Base-by-base conservation (phyloP, 2,888 invertebrate species). In the Orchesella flavescens region DNA sequence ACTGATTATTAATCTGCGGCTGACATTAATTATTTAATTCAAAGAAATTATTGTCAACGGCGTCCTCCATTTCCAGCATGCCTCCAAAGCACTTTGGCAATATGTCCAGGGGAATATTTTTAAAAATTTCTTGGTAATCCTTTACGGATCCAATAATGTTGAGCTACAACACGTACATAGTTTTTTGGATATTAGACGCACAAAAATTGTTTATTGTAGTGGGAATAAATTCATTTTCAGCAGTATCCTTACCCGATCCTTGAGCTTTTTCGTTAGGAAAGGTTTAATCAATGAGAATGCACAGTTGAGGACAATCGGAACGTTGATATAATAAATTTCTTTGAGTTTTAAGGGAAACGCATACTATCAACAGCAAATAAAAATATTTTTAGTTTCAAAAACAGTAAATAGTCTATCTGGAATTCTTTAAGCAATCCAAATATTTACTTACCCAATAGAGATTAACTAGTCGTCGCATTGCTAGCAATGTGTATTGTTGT, bases 391-490 rank as follows among this genome's bases (percentile, higher is more conserved):
- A 34, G 3, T 4, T 34, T 7, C 7, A 34, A 34, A 34, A 4
- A 34, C n/a, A n/a, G n/a, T 34, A 34, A 34, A 34, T 34, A 34
- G 7, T 34, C 7, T 34, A 34, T n/a, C n/a, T n/a, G n/a, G n/a
- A n/a, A n/a, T n/a, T n/a, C n/a, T n/a, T n/a, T n/a, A n/a, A n/a
- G n/a, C n/a, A n/a, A n/a, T n/a, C n/a, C n/a, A n/a, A 57, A 12
- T 57, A n/a, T 12, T 53, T 10, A 3, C 49, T 43, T 68, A 80
- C 80, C 80, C 73, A 80, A 34, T 4, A 74, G 0, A 80, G 43
- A 53, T 68, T 66, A n/a, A 73, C 1, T 59, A 74, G 59, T 43
- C 74, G 9, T 1, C 63, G 46, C 80, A 80, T 74, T 17, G 57
- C 44, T 13, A 23, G 17, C 9, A 80, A 15, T 0, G 73, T 80